Percentiles rank a stretch among this genome's conserved stretches.
phyloP scores from a whole-genome alignment of 2,797 vertebrate genomes.

The Acrossocheilus fasciatus region DNA sequence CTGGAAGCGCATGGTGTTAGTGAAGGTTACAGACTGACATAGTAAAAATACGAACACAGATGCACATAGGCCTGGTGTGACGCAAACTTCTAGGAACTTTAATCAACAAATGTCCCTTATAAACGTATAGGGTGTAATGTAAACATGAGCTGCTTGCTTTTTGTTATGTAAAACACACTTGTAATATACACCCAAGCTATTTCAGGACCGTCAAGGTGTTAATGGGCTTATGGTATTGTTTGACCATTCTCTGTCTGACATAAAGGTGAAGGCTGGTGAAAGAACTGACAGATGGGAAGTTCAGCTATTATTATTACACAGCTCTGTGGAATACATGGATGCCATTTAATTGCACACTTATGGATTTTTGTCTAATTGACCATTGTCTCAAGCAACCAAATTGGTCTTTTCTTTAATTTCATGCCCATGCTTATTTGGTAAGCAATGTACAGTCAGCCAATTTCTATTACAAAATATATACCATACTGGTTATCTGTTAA shows the following conservation, averaged over 20 bases:
- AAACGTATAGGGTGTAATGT: conserved; percentile 40
- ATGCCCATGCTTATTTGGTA: background rate
- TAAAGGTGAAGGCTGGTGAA: conserved; percentile 20
- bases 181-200: conserved; percentile 35
- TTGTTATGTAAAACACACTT: conserved; percentile 44
- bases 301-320: background rate
- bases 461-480: background rate
- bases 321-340: background rate
- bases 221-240: conserved; percentile 52
- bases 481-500: background rate
- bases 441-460: background rate
- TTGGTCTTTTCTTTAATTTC: background rate
- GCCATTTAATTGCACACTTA: background rate
- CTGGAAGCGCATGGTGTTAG: background rate
- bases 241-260: conserved; percentile 35
- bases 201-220: conserved; percentile 44
- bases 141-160: conserved; percentile 53
- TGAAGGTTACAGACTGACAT: conserved; percentile 31
- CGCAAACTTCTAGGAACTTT: conserved; percentile 24
- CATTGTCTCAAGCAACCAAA: too few relatives aligned
- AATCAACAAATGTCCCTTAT: conserved; percentile 38
- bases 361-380: background rate
- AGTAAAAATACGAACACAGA: conserved; percentile 35
- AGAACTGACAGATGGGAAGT: conserved; percentile 45
- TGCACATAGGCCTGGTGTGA: conserved; percentile 13